Evolutionary conservation across 2,888 invertebrate species (phyloP).

Genomic region (Neoscelio sp.): DNA sequence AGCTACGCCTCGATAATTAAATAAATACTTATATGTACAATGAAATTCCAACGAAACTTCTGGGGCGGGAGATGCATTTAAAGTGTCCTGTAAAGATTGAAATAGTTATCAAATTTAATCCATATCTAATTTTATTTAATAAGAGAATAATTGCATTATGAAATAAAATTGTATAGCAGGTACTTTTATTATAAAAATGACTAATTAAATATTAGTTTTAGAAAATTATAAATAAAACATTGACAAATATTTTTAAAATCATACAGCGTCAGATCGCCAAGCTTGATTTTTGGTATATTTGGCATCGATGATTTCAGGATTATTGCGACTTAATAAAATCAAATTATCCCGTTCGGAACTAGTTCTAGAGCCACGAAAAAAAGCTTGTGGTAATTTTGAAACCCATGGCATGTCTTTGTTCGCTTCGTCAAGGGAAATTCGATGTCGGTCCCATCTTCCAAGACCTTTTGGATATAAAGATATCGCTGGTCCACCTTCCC

Average conservation of each 20-base stretch:
- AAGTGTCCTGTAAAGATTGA: constrained; percentile 88
- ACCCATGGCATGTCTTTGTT: constrained; percentile 90
- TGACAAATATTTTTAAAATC: constrained; percentile 47
- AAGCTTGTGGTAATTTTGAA: constrained; percentile 88
- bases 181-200: neutral
- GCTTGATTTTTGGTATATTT: constrained; percentile 99
- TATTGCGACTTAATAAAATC: constrained; percentile 90
- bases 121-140: constrained; percentile 3
- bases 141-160: no score
- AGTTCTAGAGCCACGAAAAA: constrained; percentile 98
- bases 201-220: neutral
- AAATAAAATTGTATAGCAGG: no score
- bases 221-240: constrained; percentile 13
- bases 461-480: constrained; percentile 96
- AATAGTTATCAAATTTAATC: no score
- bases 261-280: constrained; percentile 95
- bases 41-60: constrained; percentile 96
- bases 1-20: constrained; percentile 98
- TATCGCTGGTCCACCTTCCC: constrained; percentile 99
- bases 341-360: constrained; percentile 95
- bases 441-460: constrained; percentile 95
- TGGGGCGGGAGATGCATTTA: constrained; percentile 91
- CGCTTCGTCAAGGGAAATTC: constrained; percentile 88
- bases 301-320: constrained; percentile 93
- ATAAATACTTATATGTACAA: constrained; percentile 96